Base-by-base conservation (phyloP, 2,888 invertebrate genomes). In the Oeneis ivallda region DNA sequence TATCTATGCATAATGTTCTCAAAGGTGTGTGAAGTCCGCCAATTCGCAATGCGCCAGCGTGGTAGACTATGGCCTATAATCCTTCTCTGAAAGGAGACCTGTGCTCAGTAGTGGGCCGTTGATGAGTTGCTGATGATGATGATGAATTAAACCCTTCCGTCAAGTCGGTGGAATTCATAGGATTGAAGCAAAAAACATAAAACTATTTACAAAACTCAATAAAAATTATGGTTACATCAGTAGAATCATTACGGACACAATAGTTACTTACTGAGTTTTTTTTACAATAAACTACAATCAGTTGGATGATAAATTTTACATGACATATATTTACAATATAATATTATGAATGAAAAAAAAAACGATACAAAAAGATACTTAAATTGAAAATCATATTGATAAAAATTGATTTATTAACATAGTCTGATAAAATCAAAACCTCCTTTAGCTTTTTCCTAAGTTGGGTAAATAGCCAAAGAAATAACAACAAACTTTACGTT, bases 191-290 rank as follows among this genome's bases (percentile, higher is more conserved):
- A n/a, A 52, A n/a, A 52, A 6, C 13, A 34, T 26, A 52, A 32
- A 50, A 52, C 3, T 52, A 52, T 52, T 52, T 32, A 34, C 52
- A 52, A 34, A 13, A n/a, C n/a, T 26, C 19, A 49, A 1, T 49
- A 32, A 32, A 50, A 32, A 50, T 26, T 32, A 32, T 13, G 32
- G 34, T 2, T 34, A 52, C n/a, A 32, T 5, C 7, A 52, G 32
- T n/a, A 32, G n/a, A 13, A 8, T 52, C 2, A 41, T 41, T 41
- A 13, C 1, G 13, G 13, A 5, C 41, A 13, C 13, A 41, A 41
- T 41, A 41, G 13, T 13, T 13, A 41, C 13, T 10, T 9, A 49
- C n/a, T 49, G 9, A 1, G 9, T 10, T 19, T 10, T 49, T 49
- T 49, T 49, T 9, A 49, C 49, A 49, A 49, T 17, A 49, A 17